Evolutionary conservation across 2,888 invertebrate species (phyloP), one percentile per base, ranked within the genome.

Genomic region (Cephus runcator): DNA sequence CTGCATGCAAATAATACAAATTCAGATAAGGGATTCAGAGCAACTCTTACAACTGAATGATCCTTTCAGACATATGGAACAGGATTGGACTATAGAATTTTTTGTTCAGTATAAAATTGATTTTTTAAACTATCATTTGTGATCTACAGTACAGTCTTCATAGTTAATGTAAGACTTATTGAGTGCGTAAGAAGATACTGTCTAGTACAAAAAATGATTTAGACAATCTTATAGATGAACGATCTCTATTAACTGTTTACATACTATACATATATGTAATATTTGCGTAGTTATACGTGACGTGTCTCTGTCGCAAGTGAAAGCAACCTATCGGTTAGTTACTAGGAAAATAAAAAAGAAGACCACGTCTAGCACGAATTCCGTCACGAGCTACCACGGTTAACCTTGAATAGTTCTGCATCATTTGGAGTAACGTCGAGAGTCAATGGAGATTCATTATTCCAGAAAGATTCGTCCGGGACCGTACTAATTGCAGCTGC

Each of bases 401-500:
- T 78, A 71, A 75, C 78, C 71, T 78, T 78, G 78, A 78, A 78
- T 78, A 68, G 71, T 71, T 69, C 71, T 69, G 75, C 71, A 71
- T 78, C 71, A 11, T 71, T 34, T 15, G 71, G 33, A 71, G 6
- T 34, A 23, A 23, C 9, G 31, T 71, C 23, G 23, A 56, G 2
- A 23, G 23, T 56, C 56, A 23, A 56, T 56, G 23, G 23, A 56
- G 56, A 56, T 56, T 6, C 9, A 23, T 56, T 56, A 56, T 56
- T 15, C 56, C 23, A 23, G 23, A 56, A 9, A 56, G 56, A 56
- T 2, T 23, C 56, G 23, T 23, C 9, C 9, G 9, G 23, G 56
- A 56, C 1, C 23, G 23, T 56, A 56, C 23, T 2, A 23, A 23
- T 56, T 23, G 56, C 56, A 56, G 9, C 56, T 56, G 56, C 56